Conservation (phyloP, 2,888 invertebrate genomes). For the Cryptus armator region DNA sequence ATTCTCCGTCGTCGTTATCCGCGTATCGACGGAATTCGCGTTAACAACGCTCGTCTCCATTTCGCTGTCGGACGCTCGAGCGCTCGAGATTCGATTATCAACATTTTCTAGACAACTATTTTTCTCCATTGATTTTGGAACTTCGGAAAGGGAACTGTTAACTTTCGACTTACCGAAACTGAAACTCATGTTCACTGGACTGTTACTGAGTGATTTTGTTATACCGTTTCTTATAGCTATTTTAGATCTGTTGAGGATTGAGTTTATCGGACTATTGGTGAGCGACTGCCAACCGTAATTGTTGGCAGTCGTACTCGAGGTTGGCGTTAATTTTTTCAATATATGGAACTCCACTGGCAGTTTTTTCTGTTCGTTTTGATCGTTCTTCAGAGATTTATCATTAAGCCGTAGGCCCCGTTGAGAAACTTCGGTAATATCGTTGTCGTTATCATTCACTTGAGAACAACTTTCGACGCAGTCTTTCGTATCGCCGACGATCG, state of each 20-base stretch:
- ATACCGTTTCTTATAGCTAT: constrained; percentile 75
- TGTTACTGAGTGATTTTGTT: constrained; percentile 79
- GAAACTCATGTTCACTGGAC: constrained; percentile 78
- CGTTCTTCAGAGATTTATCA: constrained; percentile 64
- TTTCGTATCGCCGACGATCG: constrained; percentile 52
- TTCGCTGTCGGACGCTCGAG: constrained; percentile 1
- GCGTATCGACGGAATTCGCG: not conserved
- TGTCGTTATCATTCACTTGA: constrained; percentile 44
- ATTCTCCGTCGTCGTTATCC: not conserved
- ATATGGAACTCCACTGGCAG: constrained; percentile 66
- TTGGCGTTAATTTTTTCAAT: constrained; percentile 57
- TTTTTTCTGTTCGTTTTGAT: constrained; percentile 69
- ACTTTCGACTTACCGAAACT: constrained; percentile 71
- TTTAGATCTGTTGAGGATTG: constrained; percentile 77
- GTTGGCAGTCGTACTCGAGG: constrained; percentile 25
- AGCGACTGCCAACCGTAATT: constrained; percentile 76
- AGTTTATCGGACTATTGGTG: constrained; percentile 78
- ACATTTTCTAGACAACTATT: constrained; percentile 27
- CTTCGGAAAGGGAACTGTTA: constrained; percentile 45
- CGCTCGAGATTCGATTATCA: constrained; percentile 27
- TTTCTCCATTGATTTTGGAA: constrained; percentile 1
- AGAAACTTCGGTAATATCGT: constrained; percentile 36
- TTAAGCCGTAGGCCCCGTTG: constrained; percentile 41
- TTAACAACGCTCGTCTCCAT: constrained; percentile 3
- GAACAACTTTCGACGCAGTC: constrained; percentile 28